A percentile compares a stretch with the other conserved stretches of the same genome.
Evolutionary conservation across 2,113 vertebrate genomes (phyloP).

Genomic region (Pangasianodon gigas): DNA sequence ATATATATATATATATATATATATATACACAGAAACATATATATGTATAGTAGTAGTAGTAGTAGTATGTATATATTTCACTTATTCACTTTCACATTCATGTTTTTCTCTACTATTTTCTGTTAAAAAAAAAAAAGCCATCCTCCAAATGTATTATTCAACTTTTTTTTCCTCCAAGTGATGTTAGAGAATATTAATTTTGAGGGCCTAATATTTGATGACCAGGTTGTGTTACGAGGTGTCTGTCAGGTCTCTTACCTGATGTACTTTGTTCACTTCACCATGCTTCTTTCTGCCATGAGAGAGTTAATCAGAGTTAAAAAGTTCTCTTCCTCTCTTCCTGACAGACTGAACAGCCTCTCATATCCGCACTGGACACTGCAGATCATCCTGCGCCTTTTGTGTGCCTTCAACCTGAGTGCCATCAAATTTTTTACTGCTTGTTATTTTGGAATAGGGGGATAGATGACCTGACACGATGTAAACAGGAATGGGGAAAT

Average conservation of each 20-base stretch:
- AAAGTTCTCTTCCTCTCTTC: slow-evolving; percentile 48
- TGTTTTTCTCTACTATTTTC: too few species aligned
- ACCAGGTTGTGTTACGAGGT: slow-evolving; percentile 59
- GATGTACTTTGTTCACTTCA: slow-evolving; percentile 64
- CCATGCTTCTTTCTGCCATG: slow-evolving; percentile 64
- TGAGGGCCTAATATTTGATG: slow-evolving; percentile 70
- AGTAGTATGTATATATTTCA: background rate
- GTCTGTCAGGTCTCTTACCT: slow-evolving; percentile 60
- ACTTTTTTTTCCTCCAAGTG: background rate
- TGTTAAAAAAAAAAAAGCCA: background rate
- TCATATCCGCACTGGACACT: slow-evolving; percentile 38
- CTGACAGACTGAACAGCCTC: slow-evolving; percentile 28
- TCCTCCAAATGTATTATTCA: background rate
- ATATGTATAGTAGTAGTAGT: background rate
- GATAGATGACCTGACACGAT: slow-evolving; percentile 69
- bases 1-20: too few species aligned
- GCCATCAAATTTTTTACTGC: slow-evolving; percentile 63
- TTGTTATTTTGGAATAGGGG: slow-evolving; percentile 61
- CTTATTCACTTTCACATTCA: background rate
- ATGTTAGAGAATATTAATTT: slow-evolving; percentile 50
- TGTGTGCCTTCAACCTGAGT: slow-evolving; percentile 37
- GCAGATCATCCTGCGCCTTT: slow-evolving; percentile 17
- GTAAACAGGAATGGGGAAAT: slow-evolving; percentile 74
- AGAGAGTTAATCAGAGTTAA: slow-evolving; percentile 61
- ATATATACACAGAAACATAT: background rate